phyloP scores from a whole-genome alignment of 2,888 invertebrate species.

The Buathra laborator region DNA sequence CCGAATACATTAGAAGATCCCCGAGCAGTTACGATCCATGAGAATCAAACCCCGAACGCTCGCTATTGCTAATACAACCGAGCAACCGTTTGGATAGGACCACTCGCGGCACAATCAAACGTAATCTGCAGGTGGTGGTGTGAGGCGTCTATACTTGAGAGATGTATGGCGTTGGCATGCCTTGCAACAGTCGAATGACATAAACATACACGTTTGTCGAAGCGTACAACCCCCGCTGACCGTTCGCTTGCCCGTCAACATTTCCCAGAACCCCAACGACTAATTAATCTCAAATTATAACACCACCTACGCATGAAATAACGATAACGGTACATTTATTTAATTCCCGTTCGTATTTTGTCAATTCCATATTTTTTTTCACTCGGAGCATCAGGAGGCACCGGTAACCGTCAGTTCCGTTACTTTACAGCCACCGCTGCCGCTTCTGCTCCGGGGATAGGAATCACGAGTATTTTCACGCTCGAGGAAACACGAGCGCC shows the following conservation, averaged over 20 bases:
- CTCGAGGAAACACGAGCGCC: conserved; percentile 71
- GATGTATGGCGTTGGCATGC: conserved; percentile 7
- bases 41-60: neutral
- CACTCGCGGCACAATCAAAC: neutral
- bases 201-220: neutral
- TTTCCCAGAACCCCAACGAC: too few species aligned
- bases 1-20: neutral
- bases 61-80: neutral
- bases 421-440: conserved; percentile 11
- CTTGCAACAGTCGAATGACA: conserved; percentile 7
- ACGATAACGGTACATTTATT: neutral
- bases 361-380: conserved; percentile 34
- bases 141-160: neutral
- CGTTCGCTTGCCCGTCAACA: too few species aligned
- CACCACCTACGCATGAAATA: neutral
- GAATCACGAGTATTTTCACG: conserved; percentile 76
- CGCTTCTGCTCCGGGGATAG: conserved; percentile 59
- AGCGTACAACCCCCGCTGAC: too few species aligned
- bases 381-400: conserved; percentile 8
- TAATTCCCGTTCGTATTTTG: neutral
- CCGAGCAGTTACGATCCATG: neutral
- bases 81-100: neutral
- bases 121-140: neutral
- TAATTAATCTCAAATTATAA: neutral
- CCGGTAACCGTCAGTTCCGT: neutral